Evolutionary conservation across 2,797 vertebrate genomes (phyloP).

Genomic region (Thaleichthys pacificus): DNA sequence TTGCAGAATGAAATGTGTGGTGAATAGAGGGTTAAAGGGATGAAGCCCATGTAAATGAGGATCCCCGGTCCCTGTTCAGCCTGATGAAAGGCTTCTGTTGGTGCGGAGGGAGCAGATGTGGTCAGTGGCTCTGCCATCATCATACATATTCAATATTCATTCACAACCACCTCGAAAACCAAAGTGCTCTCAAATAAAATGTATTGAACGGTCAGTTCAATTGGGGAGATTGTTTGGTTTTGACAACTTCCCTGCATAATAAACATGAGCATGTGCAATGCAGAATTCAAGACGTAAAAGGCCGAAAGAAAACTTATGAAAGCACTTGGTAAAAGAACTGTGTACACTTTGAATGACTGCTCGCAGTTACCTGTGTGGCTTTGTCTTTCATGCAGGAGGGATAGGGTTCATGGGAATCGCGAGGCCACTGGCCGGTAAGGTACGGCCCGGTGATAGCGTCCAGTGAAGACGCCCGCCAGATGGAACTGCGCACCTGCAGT

Average conservation of each 20-base stretch:
- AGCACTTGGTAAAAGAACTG: no score
- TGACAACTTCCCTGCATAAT: slow-evolving; percentile 39
- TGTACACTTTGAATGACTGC: not conserved
- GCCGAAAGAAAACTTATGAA: not conserved
- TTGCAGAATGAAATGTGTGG: slow-evolving; percentile 56
- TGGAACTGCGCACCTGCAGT: slow-evolving; percentile 83
- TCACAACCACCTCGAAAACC: slow-evolving; percentile 43
- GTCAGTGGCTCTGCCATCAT: slow-evolving; percentile 46
- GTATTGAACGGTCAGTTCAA: slow-evolving; percentile 40
- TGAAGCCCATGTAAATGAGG: slow-evolving; percentile 70
- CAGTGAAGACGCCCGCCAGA: slow-evolving; percentile 89
- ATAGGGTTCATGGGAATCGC: slow-evolving; percentile 87
- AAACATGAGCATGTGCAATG: not conserved
- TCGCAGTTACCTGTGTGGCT: slow-evolving; percentile 89
- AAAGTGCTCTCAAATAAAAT: slow-evolving; percentile 23
- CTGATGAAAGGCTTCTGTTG: slow-evolving; percentile 65
- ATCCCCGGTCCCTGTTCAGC: slow-evolving; percentile 63
- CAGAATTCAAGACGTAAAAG: not conserved
- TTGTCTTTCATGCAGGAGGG: slow-evolving; percentile 96
- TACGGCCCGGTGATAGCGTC: slow-evolving; percentile 94
- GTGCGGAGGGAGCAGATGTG: slow-evolving; percentile 48
- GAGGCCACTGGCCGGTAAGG: slow-evolving; percentile 96
- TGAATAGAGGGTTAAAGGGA: slow-evolving; percentile 61
- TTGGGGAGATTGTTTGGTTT: slow-evolving; percentile 41
- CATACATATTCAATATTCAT: slow-evolving; percentile 69